Base-by-base conservation (phyloP, 1,140 invertebrate genomes). In the Andrena cerasifolii region DNA sequence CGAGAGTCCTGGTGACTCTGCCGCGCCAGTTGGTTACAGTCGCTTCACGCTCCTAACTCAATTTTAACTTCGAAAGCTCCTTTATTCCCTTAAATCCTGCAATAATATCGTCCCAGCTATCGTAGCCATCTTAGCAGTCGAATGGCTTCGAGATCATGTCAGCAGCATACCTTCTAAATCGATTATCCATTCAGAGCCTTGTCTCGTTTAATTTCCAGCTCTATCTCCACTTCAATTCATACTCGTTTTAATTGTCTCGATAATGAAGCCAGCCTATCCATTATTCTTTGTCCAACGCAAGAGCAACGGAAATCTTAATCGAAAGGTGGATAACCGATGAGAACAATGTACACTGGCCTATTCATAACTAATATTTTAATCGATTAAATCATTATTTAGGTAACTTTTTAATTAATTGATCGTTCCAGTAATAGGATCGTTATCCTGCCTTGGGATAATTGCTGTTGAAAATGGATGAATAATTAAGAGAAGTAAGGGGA, bases 51-150 rank as follows among this genome's bases (percentile, higher is more conserved):
- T 53, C 53, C 62, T 79, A 79, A 79, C 62, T 79, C 71, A 66
- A 79, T 79, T 79, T 75, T 63, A 75, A 79, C 77, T 75, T 66
- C 10, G 53, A 36, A 62, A 59, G 24, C 71, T 61, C 62, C 43
- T 75, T 75, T 74, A 78, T 72, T 72, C 58, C 58, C 24, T 78
- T 71, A 47, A 53, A 78, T 58, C 47, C n/a, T 24, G 8, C 26
- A 33, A 54, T 67, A 56, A 67, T 56, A 66, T 65, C 36, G n/a
- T n/a, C 31, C 18, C 8, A 45, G 26, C 61, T n/a, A n/a, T n/a
- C n/a, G n/a, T n/a, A 18, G 16, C 16, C 51, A 4, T 40, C 16
- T 33, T 24, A n/a, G 31, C 6, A 18, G 54, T 1, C 4, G 24
- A 43, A 56, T 74, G 40, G 33, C 56, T 65, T 74, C 61, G 24